phyloP scores from a whole-genome alignment of 2,888 invertebrate genomes.

The Cyclophora albipunctata region DNA sequence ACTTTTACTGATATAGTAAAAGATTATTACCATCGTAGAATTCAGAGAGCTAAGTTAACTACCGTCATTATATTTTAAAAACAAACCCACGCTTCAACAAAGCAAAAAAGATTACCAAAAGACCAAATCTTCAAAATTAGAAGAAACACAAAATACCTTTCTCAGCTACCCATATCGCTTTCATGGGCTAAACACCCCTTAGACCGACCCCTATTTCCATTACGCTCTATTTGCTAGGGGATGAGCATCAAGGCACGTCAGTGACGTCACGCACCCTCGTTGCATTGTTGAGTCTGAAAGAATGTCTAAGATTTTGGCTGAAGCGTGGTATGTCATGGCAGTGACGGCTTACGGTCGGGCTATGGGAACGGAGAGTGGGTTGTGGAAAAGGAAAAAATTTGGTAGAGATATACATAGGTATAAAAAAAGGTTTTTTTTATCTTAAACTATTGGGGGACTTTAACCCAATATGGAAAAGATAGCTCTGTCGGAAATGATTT shows the following conservation, averaged over 20 bases:
- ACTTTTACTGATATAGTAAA: too few species aligned
- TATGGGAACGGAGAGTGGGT: slow-evolving; percentile 17
- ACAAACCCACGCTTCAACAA: too few species aligned
- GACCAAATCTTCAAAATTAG: too few species aligned
- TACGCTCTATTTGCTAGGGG: slow-evolving; percentile 22
- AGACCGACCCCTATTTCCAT: slow-evolving; percentile 19
- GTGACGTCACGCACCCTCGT: slow-evolving; percentile 32
- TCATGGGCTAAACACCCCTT: slow-evolving; percentile 5
- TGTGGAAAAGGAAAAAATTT: not conserved
- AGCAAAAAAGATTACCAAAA: too few species aligned
- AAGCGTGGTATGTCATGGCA: slow-evolving; percentile 55
- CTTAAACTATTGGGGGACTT: not conserved
- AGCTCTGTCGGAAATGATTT: too few species aligned
- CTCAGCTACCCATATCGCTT: not conserved
- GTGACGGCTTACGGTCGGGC: slow-evolving; percentile 30
- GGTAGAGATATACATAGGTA: too few species aligned
- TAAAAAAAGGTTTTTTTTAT: not conserved
- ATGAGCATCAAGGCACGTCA: slow-evolving; percentile 6
- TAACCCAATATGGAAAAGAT: not conserved
- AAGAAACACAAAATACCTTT: too few species aligned
- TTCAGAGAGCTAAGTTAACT: too few species aligned
- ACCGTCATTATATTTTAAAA: too few species aligned
- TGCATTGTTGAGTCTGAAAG: slow-evolving; percentile 58
- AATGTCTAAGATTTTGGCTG: slow-evolving; percentile 69
- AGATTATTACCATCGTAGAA: too few species aligned